A percentile compares a stretch with the other conserved stretches of the same genome.
Evolutionary conservation across 2,888 invertebrate genomes (phyloP).

Genomic region (Drosophila cognata): DNA sequence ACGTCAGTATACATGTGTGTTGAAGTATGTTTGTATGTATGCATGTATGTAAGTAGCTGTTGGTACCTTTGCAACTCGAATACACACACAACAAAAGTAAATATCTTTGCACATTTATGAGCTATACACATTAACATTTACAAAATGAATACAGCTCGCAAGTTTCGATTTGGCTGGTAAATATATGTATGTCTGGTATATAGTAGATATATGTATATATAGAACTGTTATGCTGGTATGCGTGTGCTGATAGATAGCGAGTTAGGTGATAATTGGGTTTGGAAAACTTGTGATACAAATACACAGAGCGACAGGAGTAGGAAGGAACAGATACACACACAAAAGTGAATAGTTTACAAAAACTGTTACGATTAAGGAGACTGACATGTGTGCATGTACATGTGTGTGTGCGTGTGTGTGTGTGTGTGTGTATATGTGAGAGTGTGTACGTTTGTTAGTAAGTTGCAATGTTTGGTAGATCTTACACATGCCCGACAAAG

Average conservation of each 20-base stretch:
- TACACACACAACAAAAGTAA: conserved; percentile 44
- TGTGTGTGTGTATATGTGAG: conserved; percentile 6
- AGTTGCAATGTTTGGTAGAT: conserved; percentile 38
- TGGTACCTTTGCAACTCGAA: conserved; percentile 38
- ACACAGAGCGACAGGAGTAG: conserved; percentile 28
- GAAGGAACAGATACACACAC: conserved; percentile 40
- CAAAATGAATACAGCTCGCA: conserved; percentile 29
- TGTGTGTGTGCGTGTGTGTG: conserved; percentile 14
- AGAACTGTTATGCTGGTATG: conserved; percentile 36
- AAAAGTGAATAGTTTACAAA: conserved; percentile 44
- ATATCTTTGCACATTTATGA: conserved; percentile 38
- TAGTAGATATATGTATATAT: conserved; percentile 15
- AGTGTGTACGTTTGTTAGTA: conserved; percentile 41
- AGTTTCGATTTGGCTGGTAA: conserved; percentile 8
- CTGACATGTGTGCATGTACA: conserved; percentile 52
- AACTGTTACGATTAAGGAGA: conserved; percentile 51
- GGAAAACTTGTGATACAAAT: conserved; percentile 36
- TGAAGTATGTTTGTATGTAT: not conserved
- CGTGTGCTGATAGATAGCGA: conserved; percentile 39
- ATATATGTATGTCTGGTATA: conserved; percentile 15
- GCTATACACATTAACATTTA: conserved; percentile 24
- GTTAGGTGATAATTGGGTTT: conserved; percentile 24
- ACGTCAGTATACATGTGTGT: conserved; percentile 41
- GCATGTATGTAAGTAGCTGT: conserved; percentile 29
- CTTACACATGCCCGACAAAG: conserved; percentile 64